These are phyloP conservation scores for Drosophila bifasciata DNA, from an alignment of 1,140 invertebrate genomes.

Conservation along the genomic window DNA sequence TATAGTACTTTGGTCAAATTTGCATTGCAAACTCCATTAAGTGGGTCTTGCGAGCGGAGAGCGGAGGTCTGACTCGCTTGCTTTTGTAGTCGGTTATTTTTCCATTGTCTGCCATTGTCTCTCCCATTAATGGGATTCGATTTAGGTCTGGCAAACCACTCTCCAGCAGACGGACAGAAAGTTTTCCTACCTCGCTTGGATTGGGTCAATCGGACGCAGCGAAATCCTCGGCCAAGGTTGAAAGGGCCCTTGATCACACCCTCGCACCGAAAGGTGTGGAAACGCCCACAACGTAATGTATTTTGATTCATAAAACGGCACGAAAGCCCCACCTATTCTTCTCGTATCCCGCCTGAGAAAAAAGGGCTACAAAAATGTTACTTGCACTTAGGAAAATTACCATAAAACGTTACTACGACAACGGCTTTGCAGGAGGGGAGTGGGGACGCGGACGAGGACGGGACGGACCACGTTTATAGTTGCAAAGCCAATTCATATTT, in stretches of 20 bases:
- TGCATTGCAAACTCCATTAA: constrained; percentile 67
- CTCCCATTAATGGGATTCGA: constrained; percentile 50
- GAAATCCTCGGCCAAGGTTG: constrained; percentile 33
- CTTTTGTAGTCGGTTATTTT: constrained; percentile 26
- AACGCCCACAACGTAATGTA: constrained; percentile 54
- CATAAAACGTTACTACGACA: constrained; percentile 75
- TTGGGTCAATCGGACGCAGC: constrained; percentile 43
- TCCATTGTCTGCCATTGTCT: constrained; percentile 25
- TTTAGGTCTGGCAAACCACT: constrained; percentile 41
- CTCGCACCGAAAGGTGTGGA: constrained; percentile 46
- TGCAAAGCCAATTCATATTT: constrained; percentile 57
- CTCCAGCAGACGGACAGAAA: not conserved
- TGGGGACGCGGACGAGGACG: not conserved
- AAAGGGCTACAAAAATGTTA: constrained; percentile 56
- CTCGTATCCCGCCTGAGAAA: constrained; percentile 1
- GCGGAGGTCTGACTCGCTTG: not conserved
- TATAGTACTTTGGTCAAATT: constrained; percentile 60
- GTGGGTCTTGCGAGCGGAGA: constrained; percentile 24
- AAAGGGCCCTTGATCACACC: constrained; percentile 10
- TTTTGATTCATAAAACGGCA: constrained; percentile 76
- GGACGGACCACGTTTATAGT: constrained; percentile 21
- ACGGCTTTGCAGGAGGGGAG: constrained; percentile 1
- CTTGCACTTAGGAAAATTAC: constrained; percentile 78
- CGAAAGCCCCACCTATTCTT: constrained; percentile 23
- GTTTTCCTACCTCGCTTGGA: constrained; percentile 15